phyloP scores from a whole-genome alignment of 2,113 vertebrate genomes.

The Thamnophis sirtalis region DNA sequence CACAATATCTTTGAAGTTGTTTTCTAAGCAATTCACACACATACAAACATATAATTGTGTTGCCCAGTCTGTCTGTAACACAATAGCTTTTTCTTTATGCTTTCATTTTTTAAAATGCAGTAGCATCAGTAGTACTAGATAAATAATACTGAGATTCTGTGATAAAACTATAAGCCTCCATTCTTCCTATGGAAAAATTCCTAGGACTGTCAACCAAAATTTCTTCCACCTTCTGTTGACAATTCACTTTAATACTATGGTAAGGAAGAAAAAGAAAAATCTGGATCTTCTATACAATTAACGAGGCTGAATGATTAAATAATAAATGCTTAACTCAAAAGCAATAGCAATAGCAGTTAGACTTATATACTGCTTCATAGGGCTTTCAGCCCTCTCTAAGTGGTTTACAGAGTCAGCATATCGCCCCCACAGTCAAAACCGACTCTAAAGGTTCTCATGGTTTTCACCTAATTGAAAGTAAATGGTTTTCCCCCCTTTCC shows the following conservation, averaged over 20 bases:
- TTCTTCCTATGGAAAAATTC: neutral
- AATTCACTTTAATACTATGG: neutral
- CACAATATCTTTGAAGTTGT: neutral
- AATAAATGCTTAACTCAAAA: neutral
- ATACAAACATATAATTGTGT: neutral
- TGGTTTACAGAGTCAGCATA: too few species aligned
- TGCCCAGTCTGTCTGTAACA: neutral
- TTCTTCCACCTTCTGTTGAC: neutral
- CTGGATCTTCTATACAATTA: neutral
- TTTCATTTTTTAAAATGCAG: neutral
- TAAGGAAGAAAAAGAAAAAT: neutral
- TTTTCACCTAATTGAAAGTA: too few species aligned
- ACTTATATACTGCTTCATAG: too few species aligned
- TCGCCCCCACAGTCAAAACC: too few species aligned
- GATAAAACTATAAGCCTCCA: neutral
- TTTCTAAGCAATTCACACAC: neutral
- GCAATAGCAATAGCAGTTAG: too few species aligned
- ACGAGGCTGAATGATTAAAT: neutral
- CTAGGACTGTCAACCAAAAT: neutral
- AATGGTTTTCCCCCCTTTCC: too few species aligned
- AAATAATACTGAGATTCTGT: neutral
- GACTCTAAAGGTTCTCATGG: too few species aligned
- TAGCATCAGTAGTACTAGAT: neutral
- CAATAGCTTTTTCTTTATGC: neutral
- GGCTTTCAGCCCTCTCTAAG: too few species aligned